Conservation (phyloP, 2,888 invertebrate species). For the Resseliella maxima region DNA sequence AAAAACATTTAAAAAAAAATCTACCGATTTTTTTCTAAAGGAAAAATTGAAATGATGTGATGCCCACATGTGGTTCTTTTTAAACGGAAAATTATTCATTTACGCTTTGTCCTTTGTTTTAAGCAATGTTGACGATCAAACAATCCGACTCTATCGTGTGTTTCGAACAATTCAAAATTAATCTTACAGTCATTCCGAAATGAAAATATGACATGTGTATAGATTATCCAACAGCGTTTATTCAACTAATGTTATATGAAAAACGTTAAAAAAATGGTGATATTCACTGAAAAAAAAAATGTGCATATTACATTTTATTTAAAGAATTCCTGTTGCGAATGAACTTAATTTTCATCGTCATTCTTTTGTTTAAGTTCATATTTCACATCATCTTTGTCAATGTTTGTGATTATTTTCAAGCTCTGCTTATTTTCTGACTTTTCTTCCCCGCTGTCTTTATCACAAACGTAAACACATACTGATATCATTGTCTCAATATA, state of each 20-base stretch:
- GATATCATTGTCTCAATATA: background rate
- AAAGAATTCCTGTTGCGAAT: conserved; percentile 7
- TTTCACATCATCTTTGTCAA: background rate
- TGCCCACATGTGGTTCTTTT: conserved; percentile 6
- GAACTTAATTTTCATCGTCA: conserved; percentile 1
- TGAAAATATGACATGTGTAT: conserved; percentile 10
- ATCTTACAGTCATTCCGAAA: background rate
- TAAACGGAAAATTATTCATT: background rate
- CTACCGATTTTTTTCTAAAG: too few species aligned
- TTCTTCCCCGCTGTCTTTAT: background rate
- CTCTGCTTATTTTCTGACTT: background rate
- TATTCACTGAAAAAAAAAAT: background rate
- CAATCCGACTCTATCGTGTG: background rate
- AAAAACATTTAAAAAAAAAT: too few species aligned
- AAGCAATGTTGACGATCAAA: background rate
- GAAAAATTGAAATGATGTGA: background rate
- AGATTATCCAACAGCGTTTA: conserved; percentile 8
- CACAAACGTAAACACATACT: background rate
- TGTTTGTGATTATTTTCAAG: background rate
- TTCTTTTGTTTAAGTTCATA: conserved; percentile 44
- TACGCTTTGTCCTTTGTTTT: background rate
- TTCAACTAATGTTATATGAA: background rate
- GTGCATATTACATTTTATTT: background rate
- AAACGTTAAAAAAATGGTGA: background rate
- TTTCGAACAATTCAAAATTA: background rate